These are phyloP conservation scores for Enhydra lutris DNA, from an alignment of 2,113 vertebrate genomes.

Conservation along the genomic window DNA sequence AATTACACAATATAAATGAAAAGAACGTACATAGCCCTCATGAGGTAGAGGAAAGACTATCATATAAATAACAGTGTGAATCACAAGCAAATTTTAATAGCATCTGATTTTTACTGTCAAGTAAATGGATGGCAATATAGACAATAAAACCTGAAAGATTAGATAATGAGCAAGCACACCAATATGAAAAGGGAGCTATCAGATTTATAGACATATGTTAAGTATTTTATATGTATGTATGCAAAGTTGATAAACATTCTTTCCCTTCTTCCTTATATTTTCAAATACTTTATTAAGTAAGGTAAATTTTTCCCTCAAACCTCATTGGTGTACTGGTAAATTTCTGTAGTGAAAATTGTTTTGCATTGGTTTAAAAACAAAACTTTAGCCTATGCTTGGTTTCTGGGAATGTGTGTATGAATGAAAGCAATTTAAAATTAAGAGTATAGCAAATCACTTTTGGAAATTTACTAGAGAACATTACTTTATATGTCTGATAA, in stretches of 20 bases:
- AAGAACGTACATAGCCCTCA: not conserved
- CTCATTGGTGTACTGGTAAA: not conserved
- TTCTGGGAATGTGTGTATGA: not conserved
- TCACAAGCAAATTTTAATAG: slow-evolving; percentile 2
- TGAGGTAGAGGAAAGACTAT: not conserved
- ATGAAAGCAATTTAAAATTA: slow-evolving; percentile 47
- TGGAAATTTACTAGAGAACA: not conserved
- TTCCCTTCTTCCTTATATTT: not conserved
- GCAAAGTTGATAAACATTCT: not conserved
- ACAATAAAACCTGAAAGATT: not conserved
- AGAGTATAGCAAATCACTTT: not conserved
- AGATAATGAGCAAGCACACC: not conserved
- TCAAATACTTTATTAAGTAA: slow-evolving; percentile 12
- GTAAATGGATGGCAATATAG: not conserved
- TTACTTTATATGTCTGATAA: slow-evolving; percentile 27
- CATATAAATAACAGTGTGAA: not conserved
- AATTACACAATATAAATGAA: not conserved
- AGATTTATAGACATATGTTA: not conserved
- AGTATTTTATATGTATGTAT: not conserved
- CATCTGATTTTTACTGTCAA: not conserved
- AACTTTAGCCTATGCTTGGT: not conserved
- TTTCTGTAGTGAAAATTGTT: not conserved
- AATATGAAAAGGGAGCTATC: not conserved
- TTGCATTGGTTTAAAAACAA: slow-evolving; percentile 9
- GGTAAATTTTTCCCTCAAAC: not conserved